These are phyloP conservation scores for Dyspetes luteomarginatus DNA, from an alignment of 2,888 invertebrate species.

Conservation along the genomic window DNA sequence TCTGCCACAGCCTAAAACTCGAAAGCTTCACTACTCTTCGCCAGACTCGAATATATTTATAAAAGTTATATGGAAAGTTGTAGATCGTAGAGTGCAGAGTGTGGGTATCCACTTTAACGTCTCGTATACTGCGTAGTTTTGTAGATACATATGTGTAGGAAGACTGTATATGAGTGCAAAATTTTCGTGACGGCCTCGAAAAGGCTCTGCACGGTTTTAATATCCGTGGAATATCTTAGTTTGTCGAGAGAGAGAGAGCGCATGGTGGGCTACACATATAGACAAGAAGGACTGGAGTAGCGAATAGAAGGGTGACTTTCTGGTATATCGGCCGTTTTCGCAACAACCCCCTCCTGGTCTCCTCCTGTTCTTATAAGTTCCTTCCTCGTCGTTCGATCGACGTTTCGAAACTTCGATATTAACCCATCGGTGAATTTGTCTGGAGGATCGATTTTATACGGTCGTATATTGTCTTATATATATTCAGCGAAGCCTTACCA, in stretches of 20 bases:
- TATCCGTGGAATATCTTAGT: conserved; percentile 58
- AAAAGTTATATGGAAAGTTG: conserved; percentile 60
- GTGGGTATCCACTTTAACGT: conserved; percentile 26
- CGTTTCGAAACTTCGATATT: background rate
- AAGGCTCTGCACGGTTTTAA: conserved; percentile 50
- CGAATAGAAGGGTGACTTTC: background rate
- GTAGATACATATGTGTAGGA: background rate
- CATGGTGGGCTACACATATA: background rate
- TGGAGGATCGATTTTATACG: conserved; percentile 26
- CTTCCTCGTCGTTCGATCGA: background rate
- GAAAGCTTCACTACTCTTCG: background rate
- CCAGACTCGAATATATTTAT: conserved; percentile 54
- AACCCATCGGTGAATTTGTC: conserved; percentile 14
- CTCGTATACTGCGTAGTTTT: background rate
- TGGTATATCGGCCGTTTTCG: conserved; percentile 2
- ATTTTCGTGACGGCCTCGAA: conserved; percentile 31
- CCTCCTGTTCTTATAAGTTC: background rate
- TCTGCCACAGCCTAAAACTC: conserved; percentile 28
- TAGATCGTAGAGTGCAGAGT: conserved; percentile 39
- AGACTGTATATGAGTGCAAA: conserved; percentile 38
- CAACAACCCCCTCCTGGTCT: background rate
- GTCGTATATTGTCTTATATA: conserved; percentile 18
- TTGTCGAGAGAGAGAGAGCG: conserved; percentile 21
- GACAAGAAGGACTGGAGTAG: conserved; percentile 6
- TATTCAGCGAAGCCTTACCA: conserved; percentile 12